Evolutionary conservation across 2,888 invertebrate genomes (phyloP).

Genomic region (Siphonodentalium dalli): DNA sequence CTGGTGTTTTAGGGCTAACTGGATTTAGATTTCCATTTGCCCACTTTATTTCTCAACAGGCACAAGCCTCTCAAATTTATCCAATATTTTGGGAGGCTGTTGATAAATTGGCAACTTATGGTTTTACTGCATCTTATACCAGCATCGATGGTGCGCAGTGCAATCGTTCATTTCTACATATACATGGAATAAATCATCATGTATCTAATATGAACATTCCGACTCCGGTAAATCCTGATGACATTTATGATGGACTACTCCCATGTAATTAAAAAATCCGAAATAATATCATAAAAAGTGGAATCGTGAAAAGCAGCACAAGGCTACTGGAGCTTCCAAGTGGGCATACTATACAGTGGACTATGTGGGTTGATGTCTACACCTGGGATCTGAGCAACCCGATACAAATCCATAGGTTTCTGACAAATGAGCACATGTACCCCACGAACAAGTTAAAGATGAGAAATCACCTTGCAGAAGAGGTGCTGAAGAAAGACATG

Average conservation of each 20-base stretch:
- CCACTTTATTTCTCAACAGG: slow-evolving; percentile 17
- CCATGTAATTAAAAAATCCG: slow-evolving; percentile 25
- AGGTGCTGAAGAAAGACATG: slow-evolving; percentile 27
- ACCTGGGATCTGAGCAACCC: slow-evolving; percentile 26
- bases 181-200: slow-evolving; percentile 8
- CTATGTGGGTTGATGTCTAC: slow-evolving; percentile 27
- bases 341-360: slow-evolving; percentile 19
- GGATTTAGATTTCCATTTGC: slow-evolving; percentile 30
- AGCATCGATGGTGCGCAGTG: slow-evolving; percentile 25
- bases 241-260: slow-evolving; percentile 19
- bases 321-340: slow-evolving; percentile 7
- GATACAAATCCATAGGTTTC: slow-evolving; percentile 21
- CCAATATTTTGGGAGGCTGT: slow-evolving; percentile 20
- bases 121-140: slow-evolving; percentile 18
- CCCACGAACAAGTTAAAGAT: slow-evolving; percentile 23
- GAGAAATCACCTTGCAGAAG: slow-evolving; percentile 33
- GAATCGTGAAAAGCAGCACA: slow-evolving; percentile 4
- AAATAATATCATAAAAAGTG: slow-evolving; percentile 26
- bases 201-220: background rate
- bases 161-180: slow-evolving; percentile 23
- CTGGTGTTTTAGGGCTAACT: slow-evolving; percentile 23
- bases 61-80: slow-evolving; percentile 21
- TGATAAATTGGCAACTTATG: slow-evolving; percentile 3
- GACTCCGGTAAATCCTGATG: slow-evolving; percentile 6
- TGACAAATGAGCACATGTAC: slow-evolving; percentile 24